Base-by-base conservation (phyloP, 2,797 vertebrate genomes). In the Pelodytes ibericus region DNA sequence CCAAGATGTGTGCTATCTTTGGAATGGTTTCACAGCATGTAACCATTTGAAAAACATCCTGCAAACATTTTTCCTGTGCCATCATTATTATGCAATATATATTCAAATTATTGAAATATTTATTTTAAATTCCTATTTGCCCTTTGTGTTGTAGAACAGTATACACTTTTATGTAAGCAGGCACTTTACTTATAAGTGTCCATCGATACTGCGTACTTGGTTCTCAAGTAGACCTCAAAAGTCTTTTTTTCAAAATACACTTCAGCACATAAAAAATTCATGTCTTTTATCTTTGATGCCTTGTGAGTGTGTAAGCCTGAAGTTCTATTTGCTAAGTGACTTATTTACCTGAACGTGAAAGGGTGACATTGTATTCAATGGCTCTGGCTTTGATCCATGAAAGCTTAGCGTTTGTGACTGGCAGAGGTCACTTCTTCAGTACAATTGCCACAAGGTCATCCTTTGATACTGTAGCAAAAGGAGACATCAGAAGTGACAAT, bases 201-300 rank as follows among this genome's bases (percentile, higher is more conserved):
- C 74, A 79, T 79, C 70, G 74, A 79, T 79, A 73, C 77, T 79
- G 73, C 53, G 74, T 79, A 69, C 63, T 73, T 62, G 77, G 25
- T 73, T 73, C 71, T 73, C 47, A 56, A 66, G n/a, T n/a, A n/a
- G 64, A 67, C 77, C 64, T 74, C 58, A 73, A 58, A 79, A 63
- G 63, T 79, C 64, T 79, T 79, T 49, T 36, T 25, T 79, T 68
- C 69, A 68, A 31, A 79, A 64, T 79, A 64, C 64, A 62, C 71
- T 79, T 79, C 71, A 68, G 24, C n/a, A 18, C 71, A 73, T 79
- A 79, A 79, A 73, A 73, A 57, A 68, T 73, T 79, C 25, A 79
- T 79, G 67, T 26, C 64, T 79, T 74, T 63, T 56, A 68, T 63
- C 71, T 67, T 74, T 79, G 64, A 73, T 79, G 71, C 47, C 41